Conservation (phyloP, 2,797 vertebrate species). For the Myiotriccus ornatus region DNA sequence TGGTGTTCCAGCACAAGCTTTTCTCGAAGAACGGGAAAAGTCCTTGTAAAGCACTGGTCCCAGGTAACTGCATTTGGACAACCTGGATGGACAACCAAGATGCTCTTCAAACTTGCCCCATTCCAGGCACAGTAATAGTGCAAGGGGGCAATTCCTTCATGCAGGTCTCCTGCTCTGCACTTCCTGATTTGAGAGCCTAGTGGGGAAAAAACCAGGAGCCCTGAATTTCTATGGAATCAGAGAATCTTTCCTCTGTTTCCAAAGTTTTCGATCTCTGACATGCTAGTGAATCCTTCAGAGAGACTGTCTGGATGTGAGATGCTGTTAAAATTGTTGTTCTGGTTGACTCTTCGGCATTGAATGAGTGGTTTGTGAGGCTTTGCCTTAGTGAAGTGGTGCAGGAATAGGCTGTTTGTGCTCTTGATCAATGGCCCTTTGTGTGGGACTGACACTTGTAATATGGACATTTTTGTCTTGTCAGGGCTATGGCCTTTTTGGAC, state of each 20-base stretch:
- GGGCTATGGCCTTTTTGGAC: slow-evolving; percentile 96
- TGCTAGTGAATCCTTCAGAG: background rate
- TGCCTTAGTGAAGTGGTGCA: background rate
- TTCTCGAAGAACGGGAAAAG: background rate
- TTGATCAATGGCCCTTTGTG: background rate
- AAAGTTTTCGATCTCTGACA: background rate
- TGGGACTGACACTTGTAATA: background rate
- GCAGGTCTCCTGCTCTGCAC: background rate
- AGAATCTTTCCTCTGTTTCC: background rate
- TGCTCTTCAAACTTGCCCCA: background rate
- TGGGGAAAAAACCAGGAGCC: background rate
- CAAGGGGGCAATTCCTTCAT: background rate
- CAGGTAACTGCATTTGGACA: background rate
- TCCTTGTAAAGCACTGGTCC: background rate
- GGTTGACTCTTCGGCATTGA: background rate
- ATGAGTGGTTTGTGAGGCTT: background rate
- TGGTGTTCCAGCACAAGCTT: background rate
- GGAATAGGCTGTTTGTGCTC: background rate
- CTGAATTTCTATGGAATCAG: background rate
- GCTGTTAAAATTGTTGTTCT: background rate
- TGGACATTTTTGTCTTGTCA: slow-evolving; percentile 53
- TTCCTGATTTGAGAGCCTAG: background rate
- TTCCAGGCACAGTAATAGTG: fast-evolving
- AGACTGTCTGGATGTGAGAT: background rate
- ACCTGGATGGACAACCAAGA: background rate